phyloP scores from a whole-genome alignment of 2,113 vertebrate genomes.

The Probosciger aterrimus region DNA sequence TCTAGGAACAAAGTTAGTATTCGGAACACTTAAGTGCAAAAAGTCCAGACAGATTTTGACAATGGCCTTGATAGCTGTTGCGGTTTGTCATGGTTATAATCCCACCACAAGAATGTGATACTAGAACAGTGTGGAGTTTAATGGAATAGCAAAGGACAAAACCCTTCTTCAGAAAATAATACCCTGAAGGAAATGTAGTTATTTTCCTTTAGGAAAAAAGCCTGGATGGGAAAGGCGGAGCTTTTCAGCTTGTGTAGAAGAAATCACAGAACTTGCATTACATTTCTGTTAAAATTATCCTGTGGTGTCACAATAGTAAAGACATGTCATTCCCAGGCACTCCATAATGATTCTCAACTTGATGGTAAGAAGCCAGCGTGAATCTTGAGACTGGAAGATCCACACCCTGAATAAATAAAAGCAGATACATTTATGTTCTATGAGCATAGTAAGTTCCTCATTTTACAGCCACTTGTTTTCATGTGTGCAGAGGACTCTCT shows the following conservation, averaged over 20 bases:
- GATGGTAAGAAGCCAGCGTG: neutral
- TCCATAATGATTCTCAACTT: neutral
- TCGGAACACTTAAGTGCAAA: neutral
- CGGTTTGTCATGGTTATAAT: neutral
- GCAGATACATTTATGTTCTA: neutral
- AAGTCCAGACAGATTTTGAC: conserved; percentile 5
- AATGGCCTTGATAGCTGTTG: neutral
- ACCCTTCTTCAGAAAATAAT: neutral
- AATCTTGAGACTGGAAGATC: neutral
- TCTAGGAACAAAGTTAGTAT: neutral
- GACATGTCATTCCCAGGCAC: neutral
- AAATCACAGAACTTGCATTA: neutral
- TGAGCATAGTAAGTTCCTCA: neutral
- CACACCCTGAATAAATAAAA: neutral
- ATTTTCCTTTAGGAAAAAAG: neutral
- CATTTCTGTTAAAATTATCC: neutral
- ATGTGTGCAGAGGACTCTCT: neutral
- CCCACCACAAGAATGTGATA: neutral
- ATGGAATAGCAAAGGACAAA: neutral
- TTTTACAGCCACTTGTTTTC: neutral
- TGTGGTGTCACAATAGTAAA: neutral
- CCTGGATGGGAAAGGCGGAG: neutral
- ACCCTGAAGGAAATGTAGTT: neutral
- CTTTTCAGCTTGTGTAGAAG: neutral
- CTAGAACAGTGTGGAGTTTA: neutral